Evolutionary conservation across 2,797 vertebrate genomes (phyloP).

Genomic region (Pelobates cultripes): DNA sequence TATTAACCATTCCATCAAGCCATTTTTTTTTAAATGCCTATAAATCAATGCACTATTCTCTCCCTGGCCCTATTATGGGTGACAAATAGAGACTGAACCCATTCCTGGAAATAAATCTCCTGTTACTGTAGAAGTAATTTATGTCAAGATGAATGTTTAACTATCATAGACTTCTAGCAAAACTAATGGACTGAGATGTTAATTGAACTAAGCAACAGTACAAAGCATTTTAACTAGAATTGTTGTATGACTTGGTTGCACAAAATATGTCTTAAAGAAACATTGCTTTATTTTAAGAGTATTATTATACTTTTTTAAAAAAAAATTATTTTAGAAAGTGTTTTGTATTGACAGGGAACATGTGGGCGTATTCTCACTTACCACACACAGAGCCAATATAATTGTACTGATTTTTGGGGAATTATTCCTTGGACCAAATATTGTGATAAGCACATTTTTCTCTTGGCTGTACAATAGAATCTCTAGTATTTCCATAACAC

Average conservation of each 20-base stretch:
- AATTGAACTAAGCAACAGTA: no score
- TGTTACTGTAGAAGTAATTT: constrained; percentile 10
- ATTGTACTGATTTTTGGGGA: no score
- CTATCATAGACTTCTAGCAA: background rate
- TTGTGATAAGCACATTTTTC: no score
- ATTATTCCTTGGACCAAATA: no score
- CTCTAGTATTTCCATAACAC: no score
- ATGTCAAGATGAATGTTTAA: constrained; percentile 1
- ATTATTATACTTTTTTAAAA: no score
- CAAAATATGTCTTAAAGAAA: background rate
- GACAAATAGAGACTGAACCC: constrained; percentile 14
- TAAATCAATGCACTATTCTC: constrained; percentile 28
- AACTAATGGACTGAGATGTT: background rate
- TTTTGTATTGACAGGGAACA: no score
- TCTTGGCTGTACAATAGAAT: no score
- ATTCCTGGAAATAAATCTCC: constrained; percentile 26
- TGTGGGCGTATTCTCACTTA: no score
- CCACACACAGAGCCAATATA: no score
- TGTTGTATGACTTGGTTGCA: background rate
- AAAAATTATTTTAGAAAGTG: no score
- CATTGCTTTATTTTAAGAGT: no score
- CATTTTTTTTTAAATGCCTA: constrained; percentile 14
- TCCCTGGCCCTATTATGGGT: constrained; percentile 17
- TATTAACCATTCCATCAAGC: constrained; percentile 18
- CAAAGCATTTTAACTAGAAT: background rate